Evolutionary conservation across 1,140 invertebrate species (phyloP).

Genomic region (Zaprionus kolodkinae): DNA sequence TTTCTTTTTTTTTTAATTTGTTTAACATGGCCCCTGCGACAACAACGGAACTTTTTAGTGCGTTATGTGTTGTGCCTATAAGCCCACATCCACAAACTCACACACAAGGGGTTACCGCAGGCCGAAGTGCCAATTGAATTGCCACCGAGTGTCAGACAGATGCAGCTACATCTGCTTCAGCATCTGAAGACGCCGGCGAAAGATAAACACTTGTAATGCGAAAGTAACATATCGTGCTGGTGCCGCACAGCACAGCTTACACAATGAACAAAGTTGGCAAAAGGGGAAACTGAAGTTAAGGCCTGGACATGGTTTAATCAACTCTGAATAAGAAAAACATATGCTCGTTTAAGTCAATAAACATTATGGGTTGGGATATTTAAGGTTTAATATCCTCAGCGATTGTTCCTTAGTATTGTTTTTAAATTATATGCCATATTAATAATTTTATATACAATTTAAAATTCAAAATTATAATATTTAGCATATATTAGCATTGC

Average conservation of each 20-base stretch:
- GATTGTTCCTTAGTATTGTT: too few relatives aligned
- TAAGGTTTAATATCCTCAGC: too few relatives aligned
- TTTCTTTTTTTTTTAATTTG: not conserved
- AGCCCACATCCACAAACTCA: not conserved
- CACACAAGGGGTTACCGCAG: conserved; percentile 66
- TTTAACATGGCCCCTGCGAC: not conserved
- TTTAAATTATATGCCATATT: too few relatives aligned
- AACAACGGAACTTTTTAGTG: conserved; percentile 14
- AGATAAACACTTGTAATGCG: conserved; percentile 80
- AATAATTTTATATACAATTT: too few relatives aligned
- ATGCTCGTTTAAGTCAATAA: not conserved
- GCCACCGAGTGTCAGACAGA: conserved; percentile 39
- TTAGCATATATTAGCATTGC: too few relatives aligned
- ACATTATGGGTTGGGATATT: too few relatives aligned
- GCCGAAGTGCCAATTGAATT: conserved; percentile 77
- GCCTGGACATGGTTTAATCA: not conserved
- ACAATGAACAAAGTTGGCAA: conserved; percentile 56
- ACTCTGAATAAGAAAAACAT: not conserved
- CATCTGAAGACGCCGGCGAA: conserved; percentile 45
- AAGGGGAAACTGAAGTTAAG: conserved; percentile 14
- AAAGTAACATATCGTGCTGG: conserved; percentile 53
- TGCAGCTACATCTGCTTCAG: conserved; percentile 6
- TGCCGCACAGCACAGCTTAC: conserved; percentile 56
- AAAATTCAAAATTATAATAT: too few relatives aligned
- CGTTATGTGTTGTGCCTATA: conserved; percentile 41